These are phyloP conservation scores for Xenopus laevis DNA, from an alignment of 2,113 vertebrate species.

Conservation along the genomic window DNA sequence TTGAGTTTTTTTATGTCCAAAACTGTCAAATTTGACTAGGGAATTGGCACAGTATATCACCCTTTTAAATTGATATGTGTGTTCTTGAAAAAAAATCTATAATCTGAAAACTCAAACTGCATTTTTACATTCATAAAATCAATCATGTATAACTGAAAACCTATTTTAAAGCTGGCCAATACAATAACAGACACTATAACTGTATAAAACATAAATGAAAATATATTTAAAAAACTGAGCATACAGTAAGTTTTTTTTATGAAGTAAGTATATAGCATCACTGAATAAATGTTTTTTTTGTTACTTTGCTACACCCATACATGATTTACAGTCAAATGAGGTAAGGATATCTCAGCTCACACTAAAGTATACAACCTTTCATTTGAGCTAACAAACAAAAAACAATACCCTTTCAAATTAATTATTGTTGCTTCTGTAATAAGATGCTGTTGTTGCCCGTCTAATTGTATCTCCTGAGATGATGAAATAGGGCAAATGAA, in stretches of 20 bases:
- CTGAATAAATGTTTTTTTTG: constrained; percentile 14
- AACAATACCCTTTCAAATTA: constrained; percentile 34
- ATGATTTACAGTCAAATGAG: constrained; percentile 9
- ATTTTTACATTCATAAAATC: too few species aligned
- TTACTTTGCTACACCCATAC: constrained; percentile 6
- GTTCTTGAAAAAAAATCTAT: too few species aligned
- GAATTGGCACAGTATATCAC: too few species aligned
- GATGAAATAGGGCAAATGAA: constrained; percentile 30
- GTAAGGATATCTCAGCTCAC: constrained; percentile 18
- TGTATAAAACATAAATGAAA: neutral
- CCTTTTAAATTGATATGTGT: too few species aligned
- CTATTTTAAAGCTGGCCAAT: neutral
- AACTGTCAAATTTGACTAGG: too few species aligned
- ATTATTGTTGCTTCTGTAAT: constrained; percentile 34
- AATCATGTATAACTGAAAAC: neutral
- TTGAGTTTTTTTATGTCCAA: too few species aligned
- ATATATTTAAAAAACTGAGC: neutral
- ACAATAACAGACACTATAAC: neutral
- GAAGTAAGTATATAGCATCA: constrained; percentile 10
- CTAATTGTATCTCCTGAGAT: constrained; percentile 31
- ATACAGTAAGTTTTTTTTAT: neutral
- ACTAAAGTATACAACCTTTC: constrained; percentile 30
- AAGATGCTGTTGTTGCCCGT: constrained; percentile 29
- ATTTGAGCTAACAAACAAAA: constrained; percentile 30
- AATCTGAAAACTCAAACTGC: too few species aligned